Evolutionary conservation across 2,113 vertebrate species (phyloP).

Genomic region (Pyxicephalus adspersus): DNA sequence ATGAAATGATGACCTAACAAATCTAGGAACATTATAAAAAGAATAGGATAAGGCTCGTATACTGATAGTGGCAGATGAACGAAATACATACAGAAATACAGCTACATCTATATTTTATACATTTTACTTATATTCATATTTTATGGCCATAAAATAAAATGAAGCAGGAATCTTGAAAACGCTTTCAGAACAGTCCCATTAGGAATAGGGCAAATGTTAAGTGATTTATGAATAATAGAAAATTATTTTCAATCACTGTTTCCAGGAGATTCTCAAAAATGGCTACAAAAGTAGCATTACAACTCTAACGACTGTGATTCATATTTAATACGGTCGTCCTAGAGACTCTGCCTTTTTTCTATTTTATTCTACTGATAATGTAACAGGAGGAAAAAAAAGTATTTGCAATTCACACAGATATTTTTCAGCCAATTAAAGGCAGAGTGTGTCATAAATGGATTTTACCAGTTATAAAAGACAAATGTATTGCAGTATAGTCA

Average conservation of each 20-base stretch:
- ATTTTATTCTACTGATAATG: slow-evolving; percentile 16
- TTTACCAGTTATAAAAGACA: too few relatives aligned
- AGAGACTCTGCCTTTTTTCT: slow-evolving; percentile 5
- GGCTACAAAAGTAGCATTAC: slow-evolving; percentile 25
- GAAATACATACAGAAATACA: slow-evolving; percentile 20
- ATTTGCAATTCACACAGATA: not conserved
- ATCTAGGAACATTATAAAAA: not conserved
- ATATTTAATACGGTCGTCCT: slow-evolving; percentile 33
- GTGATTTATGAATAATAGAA: slow-evolving; percentile 54
- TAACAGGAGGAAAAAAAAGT: not conserved
- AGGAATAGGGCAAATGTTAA: slow-evolving; percentile 51
- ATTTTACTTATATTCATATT: slow-evolving; percentile 34
- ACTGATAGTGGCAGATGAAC: not conserved
- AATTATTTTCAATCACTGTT: slow-evolving; percentile 50
- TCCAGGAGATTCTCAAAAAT: slow-evolving; percentile 42
- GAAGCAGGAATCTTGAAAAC: slow-evolving; percentile 28
- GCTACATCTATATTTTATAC: slow-evolving; percentile 37
- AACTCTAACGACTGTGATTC: slow-evolving; percentile 15
- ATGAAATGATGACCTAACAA: not conserved
- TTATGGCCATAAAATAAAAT: slow-evolving; percentile 42
- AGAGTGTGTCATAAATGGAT: not conserved
- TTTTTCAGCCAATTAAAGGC: not conserved
- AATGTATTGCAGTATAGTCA: too few relatives aligned
- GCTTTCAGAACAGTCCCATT: slow-evolving; percentile 19
- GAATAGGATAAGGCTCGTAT: not conserved